phyloP scores from a whole-genome alignment of 2,888 invertebrate species.

The Lepidochitona cinerea region DNA sequence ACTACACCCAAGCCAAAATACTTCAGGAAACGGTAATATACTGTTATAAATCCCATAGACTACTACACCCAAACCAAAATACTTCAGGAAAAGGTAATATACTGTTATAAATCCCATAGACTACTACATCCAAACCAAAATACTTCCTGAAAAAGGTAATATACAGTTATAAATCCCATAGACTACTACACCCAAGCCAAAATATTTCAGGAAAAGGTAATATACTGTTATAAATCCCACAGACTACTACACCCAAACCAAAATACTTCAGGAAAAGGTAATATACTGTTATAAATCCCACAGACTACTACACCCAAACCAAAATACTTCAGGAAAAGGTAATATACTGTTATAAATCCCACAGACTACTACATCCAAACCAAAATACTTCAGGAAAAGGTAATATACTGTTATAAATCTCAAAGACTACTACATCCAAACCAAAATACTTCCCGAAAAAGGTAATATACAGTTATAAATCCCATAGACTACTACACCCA shows the following conservation, averaged over 20 bases:
- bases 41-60: slow-evolving; percentile 54
- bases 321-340: slow-evolving; percentile 65
- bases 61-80: slow-evolving; percentile 65
- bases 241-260: slow-evolving; percentile 63
- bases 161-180: too few species aligned
- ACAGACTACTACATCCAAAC: slow-evolving; percentile 63
- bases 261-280: slow-evolving; percentile 64
- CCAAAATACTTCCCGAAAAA: slow-evolving; percentile 64
- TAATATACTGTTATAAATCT: slow-evolving; percentile 50
- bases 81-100: slow-evolving; percentile 61
- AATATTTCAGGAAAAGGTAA: slow-evolving; percentile 62
- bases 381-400: slow-evolving; percentile 64
- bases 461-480: too few species aligned
- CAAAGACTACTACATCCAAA: slow-evolving; percentile 61
- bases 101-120: slow-evolving; percentile 55
- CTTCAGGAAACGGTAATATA: slow-evolving; percentile 62
- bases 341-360: slow-evolving; percentile 46
- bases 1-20: slow-evolving; percentile 64
- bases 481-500: slow-evolving; percentile 63
- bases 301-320: slow-evolving; percentile 63
- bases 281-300: slow-evolving; percentile 47
- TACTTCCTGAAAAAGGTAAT: slow-evolving; percentile 62
- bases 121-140: slow-evolving; percentile 63
- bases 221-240: slow-evolving; percentile 51
- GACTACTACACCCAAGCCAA: slow-evolving; percentile 65